Base-by-base conservation (phyloP, 1,140 invertebrate species). In the Lordiphosa mommai region DNA sequence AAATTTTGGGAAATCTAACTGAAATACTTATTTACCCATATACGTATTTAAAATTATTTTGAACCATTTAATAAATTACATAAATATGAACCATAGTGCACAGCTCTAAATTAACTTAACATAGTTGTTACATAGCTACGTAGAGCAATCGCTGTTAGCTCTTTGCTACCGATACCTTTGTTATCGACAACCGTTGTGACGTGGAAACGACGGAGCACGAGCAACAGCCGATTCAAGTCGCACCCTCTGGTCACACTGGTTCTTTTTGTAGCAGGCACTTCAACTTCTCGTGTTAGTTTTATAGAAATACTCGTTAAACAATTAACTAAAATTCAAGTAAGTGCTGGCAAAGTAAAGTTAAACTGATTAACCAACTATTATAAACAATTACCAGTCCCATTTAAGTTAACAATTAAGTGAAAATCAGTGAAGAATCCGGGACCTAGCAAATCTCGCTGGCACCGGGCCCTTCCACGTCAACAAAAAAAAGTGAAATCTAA, bases 401-500 rank as follows among this genome's bases (percentile, higher is more conserved):
- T 52, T 58, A 13, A 16, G 58, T 53, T 34, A 49, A 40, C 27
- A 57, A 34, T 40, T 2, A 6, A 3, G 3, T 6, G n/a, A 20
- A 60, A 41, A 12, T 7, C 3, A 5, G 4, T n/a, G 5, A 44
- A 9, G 40, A 56, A 13, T 12, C 20, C 3, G 6, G 20, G 12
- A 38, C 34, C 41, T 67, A 41, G 8, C 8, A 56, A 6, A 30
- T 29, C 40, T 23, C 43, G 7, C 32, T 55, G 10, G 10, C n/a
- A 10, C 16, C 36, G 48, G 14, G 32, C 67, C 64, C 64, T 80
- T 88, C 86, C 86, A 88, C 86, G 77, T 88, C 79, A 84, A 87
- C 76, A 80, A 71, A 79, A 79, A 70, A 57, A 87, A 72, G 58
- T 57, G 55, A 50, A 61, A 46, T 57, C 41, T 7, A 30, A 56